Evolutionary conservation across 2,797 vertebrate species (phyloP).

Genomic region (Austrolebias charrua): DNA sequence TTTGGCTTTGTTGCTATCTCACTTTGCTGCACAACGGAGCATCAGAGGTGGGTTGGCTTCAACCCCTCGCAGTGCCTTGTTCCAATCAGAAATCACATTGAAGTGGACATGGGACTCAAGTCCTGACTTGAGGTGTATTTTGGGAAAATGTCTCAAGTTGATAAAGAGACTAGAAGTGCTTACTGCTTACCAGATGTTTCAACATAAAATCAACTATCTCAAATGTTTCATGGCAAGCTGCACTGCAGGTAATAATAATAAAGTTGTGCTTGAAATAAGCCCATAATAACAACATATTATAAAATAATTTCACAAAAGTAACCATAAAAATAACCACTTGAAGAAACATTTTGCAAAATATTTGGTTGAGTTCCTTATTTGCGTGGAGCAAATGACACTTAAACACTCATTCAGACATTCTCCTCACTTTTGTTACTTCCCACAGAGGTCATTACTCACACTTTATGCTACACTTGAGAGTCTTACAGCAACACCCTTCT

Average conservation of each 20-base stretch:
- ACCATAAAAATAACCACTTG: background rate
- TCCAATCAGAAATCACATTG: too few relatives aligned
- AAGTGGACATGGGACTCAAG: too few relatives aligned
- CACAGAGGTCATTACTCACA: slow-evolving; percentile 31
- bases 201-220: slow-evolving; percentile 50
- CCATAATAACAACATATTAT: slow-evolving; percentile 18
- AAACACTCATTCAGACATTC: slow-evolving; percentile 42
- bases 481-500: slow-evolving; percentile 14
- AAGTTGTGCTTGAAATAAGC: slow-evolving; percentile 14
- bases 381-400: slow-evolving; percentile 32
- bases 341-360: slow-evolving; percentile 4
- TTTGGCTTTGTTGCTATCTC: too few relatives aligned
- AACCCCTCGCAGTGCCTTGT: too few relatives aligned
- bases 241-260: background rate
- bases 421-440: slow-evolving; percentile 29
- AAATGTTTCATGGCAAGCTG: slow-evolving; percentile 31
- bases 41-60: too few relatives aligned
- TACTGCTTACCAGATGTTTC: slow-evolving; percentile 44
- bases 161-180: slow-evolving; percentile 50
- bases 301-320: background rate
- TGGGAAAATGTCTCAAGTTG: slow-evolving; percentile 16
- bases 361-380: slow-evolving; percentile 53
- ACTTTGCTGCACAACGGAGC: too few relatives aligned
- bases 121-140: too few relatives aligned
- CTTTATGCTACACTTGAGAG: slow-evolving; percentile 20